phyloP scores from a whole-genome alignment of 1,140 invertebrate genomes.

The Formica selysi region DNA sequence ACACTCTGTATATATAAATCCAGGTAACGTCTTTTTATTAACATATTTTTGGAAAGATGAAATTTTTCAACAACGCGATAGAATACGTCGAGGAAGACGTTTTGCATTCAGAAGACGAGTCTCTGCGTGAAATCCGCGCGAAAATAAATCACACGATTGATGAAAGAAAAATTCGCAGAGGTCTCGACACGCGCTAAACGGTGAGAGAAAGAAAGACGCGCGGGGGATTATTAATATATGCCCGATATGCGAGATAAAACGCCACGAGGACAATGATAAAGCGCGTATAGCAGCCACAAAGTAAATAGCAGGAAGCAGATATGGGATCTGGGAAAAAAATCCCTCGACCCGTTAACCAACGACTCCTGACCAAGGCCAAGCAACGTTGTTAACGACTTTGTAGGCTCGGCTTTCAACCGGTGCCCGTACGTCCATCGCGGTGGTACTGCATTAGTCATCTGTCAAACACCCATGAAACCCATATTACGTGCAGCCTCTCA shows the following conservation, averaged over 20 bases:
- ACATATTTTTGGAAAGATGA: neutral
- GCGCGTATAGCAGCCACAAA: slow-evolving; percentile 64
- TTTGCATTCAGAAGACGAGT: neutral
- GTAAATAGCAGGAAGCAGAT: slow-evolving; percentile 73
- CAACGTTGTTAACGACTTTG: slow-evolving; percentile 71
- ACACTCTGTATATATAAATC: neutral
- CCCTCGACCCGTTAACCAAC: slow-evolving; percentile 70
- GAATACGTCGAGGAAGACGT: neutral
- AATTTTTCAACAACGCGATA: neutral
- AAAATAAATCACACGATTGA: slow-evolving; percentile 55
- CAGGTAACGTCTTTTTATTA: neutral
- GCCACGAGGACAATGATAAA: slow-evolving; percentile 70
- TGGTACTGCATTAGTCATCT: slow-evolving; percentile 73
- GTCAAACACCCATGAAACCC: slow-evolving; percentile 74
- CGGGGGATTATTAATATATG: slow-evolving; percentile 58
- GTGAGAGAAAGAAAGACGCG: slow-evolving; percentile 26
- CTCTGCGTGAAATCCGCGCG: neutral
- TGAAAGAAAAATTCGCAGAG: slow-evolving; percentile 38
- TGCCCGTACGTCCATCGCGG: slow-evolving; percentile 38
- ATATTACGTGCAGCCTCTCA: slow-evolving; percentile 66
- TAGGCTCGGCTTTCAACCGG: slow-evolving; percentile 57
- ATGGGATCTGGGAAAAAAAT: slow-evolving; percentile 69
- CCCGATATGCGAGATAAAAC: slow-evolving; percentile 57
- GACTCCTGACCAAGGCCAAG: slow-evolving; percentile 74
- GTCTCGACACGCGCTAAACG: slow-evolving; percentile 37